These are phyloP conservation scores for Salarias fasciatus DNA, from an alignment of 2,797 vertebrate species.

Conservation along the genomic window DNA sequence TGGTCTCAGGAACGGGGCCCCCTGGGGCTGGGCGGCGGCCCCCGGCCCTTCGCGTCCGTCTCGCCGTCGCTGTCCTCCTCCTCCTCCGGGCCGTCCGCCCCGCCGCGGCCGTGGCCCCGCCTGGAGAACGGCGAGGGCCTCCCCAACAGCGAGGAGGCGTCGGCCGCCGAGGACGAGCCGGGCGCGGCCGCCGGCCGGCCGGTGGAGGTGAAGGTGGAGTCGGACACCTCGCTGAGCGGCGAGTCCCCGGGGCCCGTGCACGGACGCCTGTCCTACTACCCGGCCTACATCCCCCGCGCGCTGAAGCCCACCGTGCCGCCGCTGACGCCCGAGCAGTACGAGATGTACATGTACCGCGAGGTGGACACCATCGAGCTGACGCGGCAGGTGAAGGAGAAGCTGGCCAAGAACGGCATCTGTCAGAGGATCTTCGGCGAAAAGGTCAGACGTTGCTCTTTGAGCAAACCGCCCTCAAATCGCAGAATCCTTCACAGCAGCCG, in stretches of 20 bases:
- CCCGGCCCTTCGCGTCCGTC: constrained; percentile 87
- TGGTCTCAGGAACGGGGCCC: constrained; percentile 92
- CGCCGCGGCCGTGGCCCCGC: constrained; percentile 86
- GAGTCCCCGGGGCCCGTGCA: constrained; percentile 77
- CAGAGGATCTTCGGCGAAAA: constrained; percentile 99
- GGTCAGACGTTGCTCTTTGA: constrained; percentile 75
- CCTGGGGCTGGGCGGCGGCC: constrained; percentile 68
- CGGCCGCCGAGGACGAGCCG: constrained; percentile 82
- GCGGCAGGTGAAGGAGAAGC: constrained; percentile 97
- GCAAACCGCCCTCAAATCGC: too few species aligned
- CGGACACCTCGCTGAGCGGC: constrained; percentile 66
- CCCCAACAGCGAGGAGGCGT: constrained; percentile 86
- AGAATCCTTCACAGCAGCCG: too few species aligned
- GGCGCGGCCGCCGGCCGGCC: constrained; percentile 73
- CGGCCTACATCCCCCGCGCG: constrained; percentile 90
- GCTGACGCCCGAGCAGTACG: constrained; percentile 96
- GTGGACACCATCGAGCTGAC: constrained; percentile 98
- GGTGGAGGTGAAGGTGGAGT: constrained; percentile 89
- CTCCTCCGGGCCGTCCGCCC: constrained; percentile 84
- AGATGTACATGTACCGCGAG: constrained; percentile 99
- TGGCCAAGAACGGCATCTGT: constrained; percentile 99
- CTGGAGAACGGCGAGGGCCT: constrained; percentile 81
- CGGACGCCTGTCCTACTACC: constrained; percentile 89
- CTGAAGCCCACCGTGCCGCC: constrained; percentile 96
- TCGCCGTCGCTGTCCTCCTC: constrained; percentile 95